phyloP scores from a whole-genome alignment of 2,113 vertebrate species.

The Nematolebias whitei region DNA sequence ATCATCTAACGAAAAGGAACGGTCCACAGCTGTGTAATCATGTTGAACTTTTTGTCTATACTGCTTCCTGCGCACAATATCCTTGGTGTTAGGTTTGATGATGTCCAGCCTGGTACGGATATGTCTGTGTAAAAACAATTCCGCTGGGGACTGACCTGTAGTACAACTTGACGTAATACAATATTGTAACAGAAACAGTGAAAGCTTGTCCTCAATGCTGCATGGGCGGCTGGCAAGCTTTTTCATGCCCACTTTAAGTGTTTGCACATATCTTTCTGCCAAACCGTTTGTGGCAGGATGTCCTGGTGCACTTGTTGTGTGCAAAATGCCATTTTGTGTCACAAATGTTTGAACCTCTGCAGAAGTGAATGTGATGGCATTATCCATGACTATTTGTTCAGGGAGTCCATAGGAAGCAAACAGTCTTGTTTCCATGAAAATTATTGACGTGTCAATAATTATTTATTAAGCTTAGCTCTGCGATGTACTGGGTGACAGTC shows the following conservation, averaged over 20 bases:
- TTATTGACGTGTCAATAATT: too few relatives aligned
- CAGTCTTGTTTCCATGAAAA: too few relatives aligned
- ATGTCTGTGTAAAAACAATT: not conserved
- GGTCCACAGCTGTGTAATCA: not conserved
- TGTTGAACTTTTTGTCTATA: not conserved
- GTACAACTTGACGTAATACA: not conserved
- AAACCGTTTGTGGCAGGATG: constrained; percentile 5
- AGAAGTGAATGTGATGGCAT: not conserved
- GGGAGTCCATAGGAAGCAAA: constrained; percentile 9
- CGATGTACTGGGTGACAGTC: not conserved
- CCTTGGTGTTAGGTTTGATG: not conserved
- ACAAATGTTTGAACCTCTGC: not conserved
- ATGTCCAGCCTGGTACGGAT: not conserved
- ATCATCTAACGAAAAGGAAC: not conserved
- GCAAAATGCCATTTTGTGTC: not conserved
- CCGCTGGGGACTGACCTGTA: not conserved
- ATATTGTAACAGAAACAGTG: constrained; percentile 4
- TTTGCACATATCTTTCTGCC: constrained; percentile 10
- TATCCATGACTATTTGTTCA: constrained; percentile 6
- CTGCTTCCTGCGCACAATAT: not conserved
- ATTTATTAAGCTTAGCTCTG: too few relatives aligned
- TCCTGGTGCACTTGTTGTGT: constrained; percentile 2
- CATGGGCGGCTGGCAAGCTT: not conserved
- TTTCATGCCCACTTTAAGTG: constrained; percentile 11
- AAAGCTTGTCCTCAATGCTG: constrained; percentile 3